Evolutionary conservation across 2,113 vertebrate species (phyloP), one percentile per base, ranked within the genome.

Genomic region (Corydoras sp.): DNA sequence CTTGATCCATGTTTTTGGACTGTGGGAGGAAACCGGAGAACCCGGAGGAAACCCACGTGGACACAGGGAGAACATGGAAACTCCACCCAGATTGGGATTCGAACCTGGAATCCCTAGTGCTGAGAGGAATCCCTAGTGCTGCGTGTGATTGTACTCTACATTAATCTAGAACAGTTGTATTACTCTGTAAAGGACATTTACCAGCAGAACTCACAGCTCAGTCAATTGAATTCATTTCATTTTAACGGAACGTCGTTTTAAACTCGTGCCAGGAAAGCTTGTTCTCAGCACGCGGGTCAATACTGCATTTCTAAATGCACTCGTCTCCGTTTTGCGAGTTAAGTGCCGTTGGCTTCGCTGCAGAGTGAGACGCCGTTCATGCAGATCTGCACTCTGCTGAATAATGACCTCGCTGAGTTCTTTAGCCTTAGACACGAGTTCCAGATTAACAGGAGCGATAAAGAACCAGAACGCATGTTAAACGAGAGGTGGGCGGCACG

Each of bases 171-270:
- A 14, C 48, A 6, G 15, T 51, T 24, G 53, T 53, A 72, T 58
- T 14, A 59, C 71, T 29, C 24, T 50, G 51, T 9, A 32, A 60
- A 53, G 54, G 53, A 13, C 48, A 51, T 59, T 60, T 66, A 43
- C n/a, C 11, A 43, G 48, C 15, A 61, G 53, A 11, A 31, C 66
- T 29, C 35, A 56, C 7, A 66, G 71, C 50, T 66, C 58, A 67
- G 61, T 73, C 56, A 43, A 49, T n/a, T 73, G 24, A 66, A 66
- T 73, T 66, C 30, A 35, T 61, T 51, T 24, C 18, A 24, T 24
- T 67, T 5, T 15, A 67, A 54, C n/a, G 12, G 13, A 61, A 29
- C 43, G 1, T 32, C 58, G 24, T 35, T n/a, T 29, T 3, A 63
- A 15, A 3, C 48, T 10, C 69, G 63, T 15, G 56, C 56, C n/a